Conservation (phyloP, 30 jellyfish, hydroid and myxozoan species). For the Rhopilema esculentum region DNA sequence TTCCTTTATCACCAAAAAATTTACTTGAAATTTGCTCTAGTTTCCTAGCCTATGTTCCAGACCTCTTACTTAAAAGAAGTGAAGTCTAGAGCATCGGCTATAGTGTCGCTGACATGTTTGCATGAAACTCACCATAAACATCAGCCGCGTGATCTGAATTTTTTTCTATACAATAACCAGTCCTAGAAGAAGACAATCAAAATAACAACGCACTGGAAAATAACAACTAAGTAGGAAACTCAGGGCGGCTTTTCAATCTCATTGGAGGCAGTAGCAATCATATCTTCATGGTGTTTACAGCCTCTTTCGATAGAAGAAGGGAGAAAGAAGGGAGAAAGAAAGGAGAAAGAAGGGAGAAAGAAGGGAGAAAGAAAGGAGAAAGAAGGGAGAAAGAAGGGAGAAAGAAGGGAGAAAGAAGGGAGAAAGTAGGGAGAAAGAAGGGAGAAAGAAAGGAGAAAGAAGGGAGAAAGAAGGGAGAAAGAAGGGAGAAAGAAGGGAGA, state of each 20-base stretch:
- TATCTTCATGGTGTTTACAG: neutral
- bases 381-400: neutral
- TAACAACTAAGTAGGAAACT: too few species aligned
- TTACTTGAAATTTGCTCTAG: too few species aligned
- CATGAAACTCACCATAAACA: slow-evolving; percentile 81
- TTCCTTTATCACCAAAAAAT: too few species aligned
- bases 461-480: neutral
- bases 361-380: neutral
- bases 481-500: slow-evolving; percentile 9
- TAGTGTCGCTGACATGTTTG: too few species aligned
- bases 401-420: slow-evolving; percentile 4
- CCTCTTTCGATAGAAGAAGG: neutral
- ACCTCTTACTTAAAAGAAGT: too few species aligned
- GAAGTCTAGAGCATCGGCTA: too few species aligned
- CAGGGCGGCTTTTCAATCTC: neutral
- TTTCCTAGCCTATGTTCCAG: too few species aligned
- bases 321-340: neutral
- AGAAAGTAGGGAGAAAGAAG: too few species aligned
- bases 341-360: neutral
- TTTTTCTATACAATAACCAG: slow-evolving; percentile 73
- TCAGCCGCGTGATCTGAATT: slow-evolving; percentile 83
- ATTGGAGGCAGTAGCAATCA: neutral
- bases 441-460: neutral
- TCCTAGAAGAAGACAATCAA: slow-evolving; percentile 22
- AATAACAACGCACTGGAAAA: neutral